Evolutionary conservation across 2,888 invertebrate genomes (phyloP).

Genomic region (Aphodius granarius): DNA sequence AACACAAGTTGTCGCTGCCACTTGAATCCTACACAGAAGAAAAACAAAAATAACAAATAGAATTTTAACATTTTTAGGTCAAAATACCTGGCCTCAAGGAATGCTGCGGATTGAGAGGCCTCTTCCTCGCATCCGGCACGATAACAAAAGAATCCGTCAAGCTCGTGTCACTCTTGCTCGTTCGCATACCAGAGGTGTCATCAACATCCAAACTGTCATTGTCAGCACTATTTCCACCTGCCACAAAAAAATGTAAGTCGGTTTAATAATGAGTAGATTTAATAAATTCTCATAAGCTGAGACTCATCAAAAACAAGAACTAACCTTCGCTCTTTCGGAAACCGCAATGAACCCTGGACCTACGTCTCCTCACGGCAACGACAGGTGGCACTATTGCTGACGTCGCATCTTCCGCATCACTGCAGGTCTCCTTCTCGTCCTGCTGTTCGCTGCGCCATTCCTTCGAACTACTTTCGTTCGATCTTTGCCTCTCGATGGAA

Average conservation of each 20-base stretch:
- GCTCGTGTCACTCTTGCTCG: constrained; percentile 90
- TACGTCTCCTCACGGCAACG: constrained; percentile 61
- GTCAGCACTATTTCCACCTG: constrained; percentile 60
- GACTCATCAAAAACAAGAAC: not conserved
- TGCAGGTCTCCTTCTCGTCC: constrained; percentile 73
- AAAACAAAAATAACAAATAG: constrained; percentile 26
- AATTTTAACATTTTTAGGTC: not conserved
- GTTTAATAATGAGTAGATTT: no score
- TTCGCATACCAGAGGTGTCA: constrained; percentile 62
- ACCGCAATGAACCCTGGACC: constrained; percentile 67
- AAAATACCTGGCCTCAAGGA: constrained; percentile 47
- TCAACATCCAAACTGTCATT: constrained; percentile 51
- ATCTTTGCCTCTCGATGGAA: constrained; percentile 37
- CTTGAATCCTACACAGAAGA: constrained; percentile 72
- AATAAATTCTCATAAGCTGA: not conserved
- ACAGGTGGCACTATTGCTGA: constrained; percentile 39
- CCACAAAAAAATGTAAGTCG: constrained; percentile 17
- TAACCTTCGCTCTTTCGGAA: constrained; percentile 69
- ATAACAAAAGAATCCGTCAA: constrained; percentile 89
- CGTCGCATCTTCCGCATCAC: constrained; percentile 63
- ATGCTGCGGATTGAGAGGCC: constrained; percentile 51
- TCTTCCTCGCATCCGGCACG: constrained; percentile 62
- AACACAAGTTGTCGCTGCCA: constrained; percentile 93
- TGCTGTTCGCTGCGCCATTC: constrained; percentile 68
- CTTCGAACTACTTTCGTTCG: constrained; percentile 62